Evolutionary conservation across 2,797 vertebrate genomes (phyloP), one percentile per base, ranked within the genome.

Genomic region (Amphiprion clarkii): DNA sequence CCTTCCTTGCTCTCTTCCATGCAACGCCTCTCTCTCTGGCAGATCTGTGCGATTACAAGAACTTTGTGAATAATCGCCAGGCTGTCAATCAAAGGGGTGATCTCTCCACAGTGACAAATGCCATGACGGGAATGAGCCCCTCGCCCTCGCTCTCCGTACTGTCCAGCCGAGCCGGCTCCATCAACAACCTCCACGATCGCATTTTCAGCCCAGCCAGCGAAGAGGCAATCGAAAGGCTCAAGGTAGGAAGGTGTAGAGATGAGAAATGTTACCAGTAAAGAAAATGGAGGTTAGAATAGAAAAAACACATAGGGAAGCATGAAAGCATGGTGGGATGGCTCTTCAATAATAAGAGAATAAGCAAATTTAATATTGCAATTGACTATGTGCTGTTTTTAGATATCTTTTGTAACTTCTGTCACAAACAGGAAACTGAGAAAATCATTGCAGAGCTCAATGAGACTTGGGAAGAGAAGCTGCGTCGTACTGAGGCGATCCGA

Each of bases 31-130:
- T 93, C 91, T 94, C 77, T 93, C 93, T 94, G 93, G 86, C 94
- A 98, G 98, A 98, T 92, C 87, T 96, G 94, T 96, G 95, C 91
- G 95, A 96, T 96, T 94, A 96, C 95, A 96, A 96, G 94, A 96
- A 96, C 95, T 95, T 95, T 95, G 95, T 95, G 83, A 93, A 90
- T 95, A 95, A 92, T 93, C 88, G 89, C 93, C 94, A 95, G 95
- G 93, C 94, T 95, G 92, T 95, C 96, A 96, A 94, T 96, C 96
- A 96, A 95, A 95, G 95, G 94, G 96, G 96, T 98, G 95, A 96
- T 99, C 96, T 99, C 94, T 99, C 96, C 97, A 95, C 98, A 99
- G 98, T 99, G 96, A 96, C 96, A 95, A 95, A 98, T 27, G 97
- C 95, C 87, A 97, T 99, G 85, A 98, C 97, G 10, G 98, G 97